phyloP scores from a whole-genome alignment of 2,113 vertebrate species.

The Naja naja region DNA sequence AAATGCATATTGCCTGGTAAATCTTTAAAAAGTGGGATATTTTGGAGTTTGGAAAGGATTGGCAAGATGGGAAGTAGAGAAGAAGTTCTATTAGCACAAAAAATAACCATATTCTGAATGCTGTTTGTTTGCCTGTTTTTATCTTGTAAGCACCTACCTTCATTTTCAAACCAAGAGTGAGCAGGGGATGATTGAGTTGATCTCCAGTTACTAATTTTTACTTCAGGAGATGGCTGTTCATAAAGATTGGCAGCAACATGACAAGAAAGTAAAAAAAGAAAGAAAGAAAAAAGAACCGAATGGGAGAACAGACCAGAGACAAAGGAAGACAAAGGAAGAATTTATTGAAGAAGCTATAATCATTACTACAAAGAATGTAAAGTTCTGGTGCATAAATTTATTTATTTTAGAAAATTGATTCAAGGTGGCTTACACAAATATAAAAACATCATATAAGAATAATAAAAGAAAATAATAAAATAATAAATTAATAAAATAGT shows the following conservation, averaged over 20 bases:
- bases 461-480: too few species aligned
- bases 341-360: not conserved
- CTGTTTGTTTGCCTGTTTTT: not conserved
- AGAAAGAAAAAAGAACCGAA: not conserved
- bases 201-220: not conserved
- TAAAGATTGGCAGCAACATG: not conserved
- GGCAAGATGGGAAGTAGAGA: not conserved
- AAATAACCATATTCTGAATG: not conserved
- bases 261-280: not conserved
- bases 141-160: not conserved
- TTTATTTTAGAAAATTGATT: too few species aligned
- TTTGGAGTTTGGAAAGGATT: not conserved
- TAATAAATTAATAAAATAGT: too few species aligned
- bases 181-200: not conserved
- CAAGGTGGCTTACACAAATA: too few species aligned
- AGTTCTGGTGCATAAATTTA: not conserved
- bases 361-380: not conserved
- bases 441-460: too few species aligned
- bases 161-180: not conserved
- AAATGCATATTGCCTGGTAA: not conserved
- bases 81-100: not conserved
- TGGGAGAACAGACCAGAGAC: not conserved
- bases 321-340: not conserved
- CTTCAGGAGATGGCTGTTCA: not conserved
- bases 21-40: not conserved